A percentile compares a stretch with the other conserved stretches of the same genome.
phyloP scores from a whole-genome alignment of 2,888 invertebrate genomes.

The Hydraecia micacea region DNA sequence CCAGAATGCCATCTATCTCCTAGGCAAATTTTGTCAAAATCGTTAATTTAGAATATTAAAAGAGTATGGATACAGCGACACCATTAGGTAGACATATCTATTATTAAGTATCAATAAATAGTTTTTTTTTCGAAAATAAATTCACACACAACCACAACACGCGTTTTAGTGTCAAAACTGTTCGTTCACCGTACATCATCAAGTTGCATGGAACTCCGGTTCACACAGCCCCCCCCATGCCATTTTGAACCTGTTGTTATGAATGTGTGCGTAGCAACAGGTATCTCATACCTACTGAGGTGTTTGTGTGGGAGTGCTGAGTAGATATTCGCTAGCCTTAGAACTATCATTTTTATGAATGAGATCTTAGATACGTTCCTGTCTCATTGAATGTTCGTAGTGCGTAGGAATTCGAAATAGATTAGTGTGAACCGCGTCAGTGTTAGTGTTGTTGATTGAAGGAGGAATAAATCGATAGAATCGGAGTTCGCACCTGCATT shows the following conservation, averaged over 20 bases:
- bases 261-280: constrained; percentile 68
- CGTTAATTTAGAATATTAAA: no score
- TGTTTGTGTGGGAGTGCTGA: constrained; percentile 70
- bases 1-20: no score
- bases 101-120: no score
- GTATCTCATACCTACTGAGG: constrained; percentile 54
- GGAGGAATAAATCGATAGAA: no score
- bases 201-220: constrained; percentile 72
- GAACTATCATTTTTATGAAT: constrained; percentile 68
- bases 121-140: background rate
- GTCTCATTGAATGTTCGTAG: constrained; percentile 49
- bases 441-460: background rate
- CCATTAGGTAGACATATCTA: background rate
- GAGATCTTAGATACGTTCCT: constrained; percentile 50
- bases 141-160: background rate
- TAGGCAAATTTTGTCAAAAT: no score
- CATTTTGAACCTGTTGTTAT: constrained; percentile 79
- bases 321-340: constrained; percentile 57
- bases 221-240: constrained; percentile 79
- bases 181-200: constrained; percentile 51
- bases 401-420: constrained; percentile 39
- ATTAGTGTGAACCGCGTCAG: constrained; percentile 39
- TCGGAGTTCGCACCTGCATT: constrained; percentile 6
- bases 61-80: background rate
- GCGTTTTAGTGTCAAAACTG: constrained; percentile 71